Conservation (phyloP, 2,888 invertebrate genomes). For the Sceliomorpha sp. region DNA sequence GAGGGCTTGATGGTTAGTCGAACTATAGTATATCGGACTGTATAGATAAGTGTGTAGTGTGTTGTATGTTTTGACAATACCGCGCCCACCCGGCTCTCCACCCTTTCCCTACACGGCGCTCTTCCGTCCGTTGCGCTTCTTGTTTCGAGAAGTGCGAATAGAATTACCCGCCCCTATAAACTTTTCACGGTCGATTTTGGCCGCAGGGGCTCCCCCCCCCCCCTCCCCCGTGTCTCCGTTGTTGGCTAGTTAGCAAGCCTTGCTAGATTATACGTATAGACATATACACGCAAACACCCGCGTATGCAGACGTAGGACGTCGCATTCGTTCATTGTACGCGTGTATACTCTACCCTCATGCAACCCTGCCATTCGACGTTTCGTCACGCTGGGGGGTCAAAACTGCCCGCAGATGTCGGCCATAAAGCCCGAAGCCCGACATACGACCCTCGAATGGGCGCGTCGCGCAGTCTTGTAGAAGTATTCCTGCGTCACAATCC, state of each 20-base stretch:
- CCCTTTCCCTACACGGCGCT: too few relatives aligned
- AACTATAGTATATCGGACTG: too few relatives aligned
- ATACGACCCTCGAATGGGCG: slow-evolving; percentile 53
- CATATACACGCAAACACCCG: slow-evolving; percentile 22
- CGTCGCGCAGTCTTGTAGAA: slow-evolving; percentile 31
- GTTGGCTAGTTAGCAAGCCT: slow-evolving; percentile 49
- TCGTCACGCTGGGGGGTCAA: slow-evolving; percentile 77
- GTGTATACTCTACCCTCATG: slow-evolving; percentile 55
- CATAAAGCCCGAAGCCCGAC: slow-evolving; percentile 68
- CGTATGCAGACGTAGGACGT: slow-evolving; percentile 24
- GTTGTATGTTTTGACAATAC: too few relatives aligned
- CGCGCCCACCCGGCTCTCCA: too few relatives aligned
- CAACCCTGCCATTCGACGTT: slow-evolving; percentile 69
- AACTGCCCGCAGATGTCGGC: slow-evolving; percentile 79
- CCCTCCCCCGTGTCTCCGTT: slow-evolving; percentile 32
- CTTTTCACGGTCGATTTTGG: slow-evolving; percentile 80
- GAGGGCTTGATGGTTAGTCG: too few relatives aligned
- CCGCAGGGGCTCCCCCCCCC: slow-evolving; percentile 54
- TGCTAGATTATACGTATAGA: slow-evolving; percentile 26
- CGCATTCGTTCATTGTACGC: too few relatives aligned
- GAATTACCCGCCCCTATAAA: slow-evolving; percentile 71
- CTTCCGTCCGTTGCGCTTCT: slow-evolving; percentile 31
- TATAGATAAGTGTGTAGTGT: too few relatives aligned
- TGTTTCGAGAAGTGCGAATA: slow-evolving; percentile 64
- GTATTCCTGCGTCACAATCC: slow-evolving; percentile 31